Evolutionary conservation across 2,888 invertebrate genomes (phyloP).

Genomic region (Hedya salicella): DNA sequence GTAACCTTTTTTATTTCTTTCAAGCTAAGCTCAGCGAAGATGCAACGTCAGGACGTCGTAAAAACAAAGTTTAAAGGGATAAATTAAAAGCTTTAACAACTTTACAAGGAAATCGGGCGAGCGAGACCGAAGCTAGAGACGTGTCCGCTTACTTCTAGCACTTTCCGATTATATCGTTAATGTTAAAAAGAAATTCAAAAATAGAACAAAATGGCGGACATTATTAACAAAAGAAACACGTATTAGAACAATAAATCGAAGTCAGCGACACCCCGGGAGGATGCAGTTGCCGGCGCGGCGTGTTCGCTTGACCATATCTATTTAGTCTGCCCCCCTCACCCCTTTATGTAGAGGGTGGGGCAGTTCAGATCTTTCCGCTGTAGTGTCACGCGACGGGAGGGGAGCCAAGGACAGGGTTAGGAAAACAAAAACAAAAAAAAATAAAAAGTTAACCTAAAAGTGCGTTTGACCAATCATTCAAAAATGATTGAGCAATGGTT

Average conservation of each 20-base stretch:
- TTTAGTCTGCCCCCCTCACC: constrained; percentile 54
- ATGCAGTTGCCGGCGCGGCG: constrained; percentile 49
- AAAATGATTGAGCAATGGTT: constrained; percentile 42
- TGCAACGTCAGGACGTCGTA: constrained; percentile 15
- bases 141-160: constrained; percentile 75
- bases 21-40: constrained; percentile 17
- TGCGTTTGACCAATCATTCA: constrained; percentile 53
- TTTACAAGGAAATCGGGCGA: constrained; percentile 18
- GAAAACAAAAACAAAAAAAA: constrained; percentile 54
- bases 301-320: constrained; percentile 66
- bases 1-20: background rate
- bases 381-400: constrained; percentile 55
- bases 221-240: constrained; percentile 59
- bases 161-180: constrained; percentile 48
- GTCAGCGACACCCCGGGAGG: constrained; percentile 58
- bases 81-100: constrained; percentile 18
- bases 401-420: constrained; percentile 51
- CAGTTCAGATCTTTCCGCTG: constrained; percentile 52
- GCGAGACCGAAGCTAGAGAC: constrained; percentile 59
- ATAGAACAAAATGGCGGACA: constrained; percentile 56
- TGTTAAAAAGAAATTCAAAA: constrained; percentile 43
- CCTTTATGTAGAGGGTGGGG: constrained; percentile 55
- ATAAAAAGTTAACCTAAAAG: constrained; percentile 53
- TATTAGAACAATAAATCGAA: constrained; percentile 68
- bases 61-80: constrained; percentile 30